These are phyloP conservation scores for Circaetus cinerascens DNA, from an alignment of 2,113 vertebrate species.

Conservation along the genomic window DNA sequence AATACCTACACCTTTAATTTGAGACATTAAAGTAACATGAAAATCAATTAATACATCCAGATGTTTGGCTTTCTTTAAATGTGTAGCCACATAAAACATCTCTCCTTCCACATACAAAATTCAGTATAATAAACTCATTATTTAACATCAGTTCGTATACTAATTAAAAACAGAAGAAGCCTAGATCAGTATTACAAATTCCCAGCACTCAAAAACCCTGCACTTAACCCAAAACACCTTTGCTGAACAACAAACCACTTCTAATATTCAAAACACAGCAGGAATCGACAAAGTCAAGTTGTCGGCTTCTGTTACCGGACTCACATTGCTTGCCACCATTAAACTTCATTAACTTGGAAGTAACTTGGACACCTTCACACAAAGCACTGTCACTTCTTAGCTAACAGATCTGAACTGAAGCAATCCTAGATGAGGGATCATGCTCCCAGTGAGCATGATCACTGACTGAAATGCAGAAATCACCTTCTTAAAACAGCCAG, in stretches of 20 bases:
- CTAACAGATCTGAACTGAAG: neutral
- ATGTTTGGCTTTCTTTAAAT: neutral
- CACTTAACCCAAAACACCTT: neutral
- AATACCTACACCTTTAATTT: neutral
- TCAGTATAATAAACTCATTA: neutral
- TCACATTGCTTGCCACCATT: accelerated
- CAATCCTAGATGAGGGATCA: neutral
- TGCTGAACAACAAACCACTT: neutral
- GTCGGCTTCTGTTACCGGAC: neutral
- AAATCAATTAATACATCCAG: neutral
- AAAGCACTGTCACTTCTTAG: neutral
- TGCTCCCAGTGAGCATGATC: neutral
- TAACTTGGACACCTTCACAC: neutral
- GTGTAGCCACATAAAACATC: neutral
- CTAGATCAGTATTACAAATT: neutral
- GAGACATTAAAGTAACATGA: neutral
- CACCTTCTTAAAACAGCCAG: neutral
- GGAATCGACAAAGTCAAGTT: neutral
- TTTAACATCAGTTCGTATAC: neutral
- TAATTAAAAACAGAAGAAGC: neutral
- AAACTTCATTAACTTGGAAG: neutral
- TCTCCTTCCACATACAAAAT: neutral
- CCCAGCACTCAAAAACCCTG: neutral
- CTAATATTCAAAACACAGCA: neutral
- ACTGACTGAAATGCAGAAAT: neutral